phyloP scores from a whole-genome alignment of 2,113 vertebrate species.

The Xyliphius kryptos region DNA sequence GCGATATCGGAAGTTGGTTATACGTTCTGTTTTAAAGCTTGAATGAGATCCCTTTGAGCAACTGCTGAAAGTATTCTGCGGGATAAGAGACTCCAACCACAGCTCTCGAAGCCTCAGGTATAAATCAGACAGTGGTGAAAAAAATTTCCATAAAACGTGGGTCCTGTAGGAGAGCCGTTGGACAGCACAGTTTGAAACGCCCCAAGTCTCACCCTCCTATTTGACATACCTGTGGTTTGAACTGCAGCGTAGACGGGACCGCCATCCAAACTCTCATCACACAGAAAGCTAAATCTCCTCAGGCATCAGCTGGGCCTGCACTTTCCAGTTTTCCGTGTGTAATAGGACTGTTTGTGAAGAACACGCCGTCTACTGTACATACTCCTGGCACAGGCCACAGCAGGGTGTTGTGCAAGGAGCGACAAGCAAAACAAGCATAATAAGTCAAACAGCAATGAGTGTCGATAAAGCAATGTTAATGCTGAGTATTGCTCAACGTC shows the following conservation, averaged over 20 bases:
- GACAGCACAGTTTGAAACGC: conserved; percentile 53
- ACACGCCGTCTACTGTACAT: conserved; percentile 37
- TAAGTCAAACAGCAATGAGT: conserved; percentile 7
- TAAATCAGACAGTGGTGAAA: conserved; percentile 52
- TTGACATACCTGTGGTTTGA: conserved; percentile 67
- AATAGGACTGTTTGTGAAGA: conserved; percentile 53
- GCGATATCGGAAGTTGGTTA: conserved; percentile 17
- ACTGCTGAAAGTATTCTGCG: conserved; percentile 32
- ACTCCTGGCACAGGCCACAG: conserved; percentile 45
- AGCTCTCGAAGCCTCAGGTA: conserved; percentile 36
- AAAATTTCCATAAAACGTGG: conserved; percentile 53
- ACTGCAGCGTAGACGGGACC: conserved; percentile 53
- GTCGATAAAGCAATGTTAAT: conserved; percentile 12
- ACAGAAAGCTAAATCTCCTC: conserved; percentile 50
- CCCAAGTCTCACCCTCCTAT: conserved; percentile 59
- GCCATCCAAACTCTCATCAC: conserved; percentile 43
- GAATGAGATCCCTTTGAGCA: conserved; percentile 28
- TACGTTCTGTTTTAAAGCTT: conserved; percentile 36
- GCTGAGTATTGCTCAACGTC: conserved; percentile 28
- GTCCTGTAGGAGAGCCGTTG: conserved; percentile 51
- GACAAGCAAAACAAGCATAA: conserved; percentile 45
- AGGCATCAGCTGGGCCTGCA: conserved; percentile 45
- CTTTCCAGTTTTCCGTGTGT: conserved; percentile 39
- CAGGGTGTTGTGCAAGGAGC: conserved; percentile 45
- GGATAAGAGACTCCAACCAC: conserved; percentile 32